Evolutionary conservation across 2,797 vertebrate species (phyloP).

Genomic region (Sternarchorhynchus goeldii): DNA sequence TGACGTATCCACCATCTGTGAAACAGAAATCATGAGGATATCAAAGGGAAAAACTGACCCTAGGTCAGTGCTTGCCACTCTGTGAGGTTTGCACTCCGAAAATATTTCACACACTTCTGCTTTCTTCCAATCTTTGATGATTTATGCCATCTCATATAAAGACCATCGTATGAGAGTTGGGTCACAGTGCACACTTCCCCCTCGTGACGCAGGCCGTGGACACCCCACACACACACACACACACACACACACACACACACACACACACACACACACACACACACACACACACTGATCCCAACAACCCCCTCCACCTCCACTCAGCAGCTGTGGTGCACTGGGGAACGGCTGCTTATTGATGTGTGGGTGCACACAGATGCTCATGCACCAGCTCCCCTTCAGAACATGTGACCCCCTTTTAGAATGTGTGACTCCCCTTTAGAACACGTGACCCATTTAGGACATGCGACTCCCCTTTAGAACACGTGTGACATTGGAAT

Average conservation of each 20-base stretch:
- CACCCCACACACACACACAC: background rate
- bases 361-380: background rate
- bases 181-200: background rate
- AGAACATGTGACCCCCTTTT: slow-evolving; percentile 12
- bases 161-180: background rate
- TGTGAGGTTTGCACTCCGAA: background rate
- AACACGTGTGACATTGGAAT: slow-evolving; percentile 18
- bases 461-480: background rate
- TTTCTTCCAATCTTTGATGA: slow-evolving; percentile 4
- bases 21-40: no score
- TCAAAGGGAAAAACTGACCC: no score
- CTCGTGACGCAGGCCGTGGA: background rate
- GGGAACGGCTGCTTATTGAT: background rate
- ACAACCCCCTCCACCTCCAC: no score
- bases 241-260: no score
- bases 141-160: slow-evolving; percentile 18
- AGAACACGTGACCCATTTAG: slow-evolving; percentile 1
- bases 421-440: background rate
- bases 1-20: background rate
- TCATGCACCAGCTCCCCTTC: background rate
- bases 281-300: no score
- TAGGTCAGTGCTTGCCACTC: no score
- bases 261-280: background rate
- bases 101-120: slow-evolving; percentile 23
- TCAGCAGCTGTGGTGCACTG: background rate